Percentiles rank a stretch among this genome's conserved stretches.
phyloP scores from a whole-genome alignment of 2,888 invertebrate genomes.

The Pollenia amentaria region DNA sequence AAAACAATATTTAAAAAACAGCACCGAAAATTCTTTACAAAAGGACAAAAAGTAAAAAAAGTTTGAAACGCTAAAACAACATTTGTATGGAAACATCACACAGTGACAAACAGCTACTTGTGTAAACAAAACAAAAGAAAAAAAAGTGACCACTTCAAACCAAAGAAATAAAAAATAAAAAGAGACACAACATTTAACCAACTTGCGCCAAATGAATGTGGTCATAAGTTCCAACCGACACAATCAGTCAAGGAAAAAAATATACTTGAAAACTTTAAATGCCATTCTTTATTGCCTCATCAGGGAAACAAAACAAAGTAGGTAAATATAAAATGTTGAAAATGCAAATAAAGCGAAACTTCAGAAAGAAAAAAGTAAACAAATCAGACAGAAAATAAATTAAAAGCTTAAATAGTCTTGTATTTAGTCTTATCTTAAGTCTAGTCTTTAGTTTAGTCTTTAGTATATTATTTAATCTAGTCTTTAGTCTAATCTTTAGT shows the following conservation, averaged over 20 bases:
- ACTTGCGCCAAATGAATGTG: slow-evolving; percentile 23
- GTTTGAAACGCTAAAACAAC: slow-evolving; percentile 26
- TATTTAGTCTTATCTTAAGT: too few species aligned
- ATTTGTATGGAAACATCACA: slow-evolving; percentile 5
- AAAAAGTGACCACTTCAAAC: neutral
- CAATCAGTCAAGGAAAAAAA: slow-evolving; percentile 25
- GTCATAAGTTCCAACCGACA: slow-evolving; percentile 44
- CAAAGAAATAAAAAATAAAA: neutral
- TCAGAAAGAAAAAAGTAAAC: neutral
- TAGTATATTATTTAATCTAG: too few species aligned
- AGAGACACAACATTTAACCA: slow-evolving; percentile 14
- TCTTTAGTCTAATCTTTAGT: too few species aligned
- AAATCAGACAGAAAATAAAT: too few species aligned
- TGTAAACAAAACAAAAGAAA: slow-evolving; percentile 4
- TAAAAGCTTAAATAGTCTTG: too few species aligned
- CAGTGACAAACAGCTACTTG: slow-evolving; percentile 5
- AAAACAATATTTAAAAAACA: neutral
- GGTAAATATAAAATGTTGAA: neutral
- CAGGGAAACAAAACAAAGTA: neutral
- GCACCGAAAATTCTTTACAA: neutral
- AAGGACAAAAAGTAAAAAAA: neutral
- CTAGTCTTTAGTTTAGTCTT: too few species aligned
- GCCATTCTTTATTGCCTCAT: neutral
- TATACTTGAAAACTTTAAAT: neutral
- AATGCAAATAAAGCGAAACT: too few species aligned